Evolutionary conservation across 1,140 invertebrate genomes (phyloP).

Genomic region (Penaeus chinensis): DNA sequence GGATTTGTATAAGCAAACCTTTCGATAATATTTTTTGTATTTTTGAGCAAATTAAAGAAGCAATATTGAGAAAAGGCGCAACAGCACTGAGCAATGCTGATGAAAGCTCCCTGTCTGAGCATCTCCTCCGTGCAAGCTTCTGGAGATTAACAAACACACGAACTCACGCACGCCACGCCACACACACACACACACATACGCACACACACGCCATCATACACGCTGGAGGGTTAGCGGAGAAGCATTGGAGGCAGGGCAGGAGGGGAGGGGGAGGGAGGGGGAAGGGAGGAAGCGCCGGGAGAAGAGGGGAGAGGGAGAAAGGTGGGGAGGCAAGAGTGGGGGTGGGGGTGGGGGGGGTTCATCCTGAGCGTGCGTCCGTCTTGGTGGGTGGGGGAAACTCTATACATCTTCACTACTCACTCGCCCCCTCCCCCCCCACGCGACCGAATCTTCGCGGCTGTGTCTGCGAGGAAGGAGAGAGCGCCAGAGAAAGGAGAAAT

Average conservation of each 20-base stretch:
- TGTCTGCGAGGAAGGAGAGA: slow-evolving; percentile 21
- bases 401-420: slow-evolving; percentile 47
- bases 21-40: no score
- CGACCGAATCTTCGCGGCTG: slow-evolving; percentile 17
- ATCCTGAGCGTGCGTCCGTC: slow-evolving; percentile 25
- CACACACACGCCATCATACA: neutral
- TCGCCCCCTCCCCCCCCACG: neutral
- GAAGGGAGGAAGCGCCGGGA: slow-evolving; percentile 1
- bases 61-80: no score
- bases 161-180: no score
- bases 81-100: no score
- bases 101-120: no score
- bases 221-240: neutral
- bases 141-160: no score
- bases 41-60: no score
- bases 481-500: slow-evolving; percentile 48
- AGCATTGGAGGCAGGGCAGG: neutral
- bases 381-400: slow-evolving; percentile 42
- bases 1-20: no score
- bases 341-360: neutral
- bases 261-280: slow-evolving; percentile 9
- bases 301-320: neutral
- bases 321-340: neutral
- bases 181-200: slow-evolving; percentile 6
- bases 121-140: no score